phyloP scores from a whole-genome alignment of 2,113 vertebrate genomes.

The Bufo gargarizans region DNA sequence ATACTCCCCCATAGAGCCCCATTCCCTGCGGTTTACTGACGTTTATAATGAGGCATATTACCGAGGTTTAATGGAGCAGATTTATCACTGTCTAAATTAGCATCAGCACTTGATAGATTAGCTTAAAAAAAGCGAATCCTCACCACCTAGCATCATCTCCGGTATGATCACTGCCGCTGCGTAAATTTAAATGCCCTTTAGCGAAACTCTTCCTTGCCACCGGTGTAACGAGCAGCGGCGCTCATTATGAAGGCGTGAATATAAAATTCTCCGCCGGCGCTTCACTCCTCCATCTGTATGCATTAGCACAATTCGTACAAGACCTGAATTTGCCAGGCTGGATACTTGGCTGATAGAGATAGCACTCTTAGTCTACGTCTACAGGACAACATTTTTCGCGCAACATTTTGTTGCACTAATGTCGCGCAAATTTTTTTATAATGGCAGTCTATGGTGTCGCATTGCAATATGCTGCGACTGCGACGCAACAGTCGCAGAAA shows the following conservation, averaged over 20 bases:
- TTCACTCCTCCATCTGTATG: not conserved
- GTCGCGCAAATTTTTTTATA: too few relatives aligned
- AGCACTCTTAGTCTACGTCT: too few relatives aligned
- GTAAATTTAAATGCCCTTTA: constrained; percentile 27
- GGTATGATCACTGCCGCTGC: not conserved
- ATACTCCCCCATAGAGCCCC: too few relatives aligned
- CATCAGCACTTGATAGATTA: constrained; percentile 14
- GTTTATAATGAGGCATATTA: not conserved
- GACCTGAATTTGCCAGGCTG: not conserved
- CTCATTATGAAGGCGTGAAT: constrained; percentile 22
- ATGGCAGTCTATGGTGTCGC: too few relatives aligned
- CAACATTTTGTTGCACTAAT: too few relatives aligned
- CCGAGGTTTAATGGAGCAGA: not conserved
- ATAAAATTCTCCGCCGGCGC: not conserved
- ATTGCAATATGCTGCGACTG: too few relatives aligned
- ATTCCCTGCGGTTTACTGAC: not conserved
- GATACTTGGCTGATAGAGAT: not conserved
- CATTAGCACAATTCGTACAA: not conserved
- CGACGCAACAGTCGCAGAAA: too few relatives aligned
- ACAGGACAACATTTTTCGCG: too few relatives aligned
- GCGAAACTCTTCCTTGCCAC: constrained; percentile 21
- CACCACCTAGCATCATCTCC: not conserved
- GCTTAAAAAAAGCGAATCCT: not conserved
- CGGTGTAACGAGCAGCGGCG: not conserved
- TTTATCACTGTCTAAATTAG: constrained; percentile 9